Evolutionary conservation across 2,113 vertebrate species (phyloP).

Genomic region (Lonchura striata): DNA sequence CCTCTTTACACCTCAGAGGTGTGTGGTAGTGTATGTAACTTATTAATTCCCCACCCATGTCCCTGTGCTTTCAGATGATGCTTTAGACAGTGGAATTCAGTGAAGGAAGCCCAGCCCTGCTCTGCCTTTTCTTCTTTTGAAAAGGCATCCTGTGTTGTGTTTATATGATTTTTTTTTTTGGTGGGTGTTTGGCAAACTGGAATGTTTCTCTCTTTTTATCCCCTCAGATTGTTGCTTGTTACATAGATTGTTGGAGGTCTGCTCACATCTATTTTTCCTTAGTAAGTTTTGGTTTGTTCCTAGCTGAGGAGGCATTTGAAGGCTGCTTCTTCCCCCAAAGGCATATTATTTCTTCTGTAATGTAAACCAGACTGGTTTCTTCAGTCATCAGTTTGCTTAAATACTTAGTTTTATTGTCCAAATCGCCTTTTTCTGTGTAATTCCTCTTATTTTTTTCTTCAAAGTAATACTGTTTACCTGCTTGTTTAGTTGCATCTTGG

Average conservation of each 20-base stretch:
- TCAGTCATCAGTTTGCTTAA: not conserved
- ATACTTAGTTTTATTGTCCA: not conserved
- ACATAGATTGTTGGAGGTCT: not conserved
- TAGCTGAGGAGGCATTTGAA: not conserved
- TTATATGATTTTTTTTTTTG: not conserved
- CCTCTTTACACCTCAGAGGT: not conserved
- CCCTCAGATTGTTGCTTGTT: not conserved
- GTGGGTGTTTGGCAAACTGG: not conserved
- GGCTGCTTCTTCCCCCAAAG: not conserved
- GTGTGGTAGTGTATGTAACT: not conserved
- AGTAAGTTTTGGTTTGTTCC: not conserved
- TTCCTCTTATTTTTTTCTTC: not conserved
- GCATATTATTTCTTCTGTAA: not conserved
- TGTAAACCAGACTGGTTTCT: not conserved
- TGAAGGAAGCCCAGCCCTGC: not conserved
- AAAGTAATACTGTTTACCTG: not conserved
- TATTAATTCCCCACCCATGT: not conserved
- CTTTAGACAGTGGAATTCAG: not conserved
- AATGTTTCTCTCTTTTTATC: not conserved
- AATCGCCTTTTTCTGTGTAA: not conserved
- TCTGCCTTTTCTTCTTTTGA: not conserved
- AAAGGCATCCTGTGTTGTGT: not conserved
- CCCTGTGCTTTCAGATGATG: not conserved
- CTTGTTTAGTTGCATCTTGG: not conserved
- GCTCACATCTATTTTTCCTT: not conserved